Conservation (phyloP, 1,140 invertebrate species). For the Zaprionus ornatus region DNA sequence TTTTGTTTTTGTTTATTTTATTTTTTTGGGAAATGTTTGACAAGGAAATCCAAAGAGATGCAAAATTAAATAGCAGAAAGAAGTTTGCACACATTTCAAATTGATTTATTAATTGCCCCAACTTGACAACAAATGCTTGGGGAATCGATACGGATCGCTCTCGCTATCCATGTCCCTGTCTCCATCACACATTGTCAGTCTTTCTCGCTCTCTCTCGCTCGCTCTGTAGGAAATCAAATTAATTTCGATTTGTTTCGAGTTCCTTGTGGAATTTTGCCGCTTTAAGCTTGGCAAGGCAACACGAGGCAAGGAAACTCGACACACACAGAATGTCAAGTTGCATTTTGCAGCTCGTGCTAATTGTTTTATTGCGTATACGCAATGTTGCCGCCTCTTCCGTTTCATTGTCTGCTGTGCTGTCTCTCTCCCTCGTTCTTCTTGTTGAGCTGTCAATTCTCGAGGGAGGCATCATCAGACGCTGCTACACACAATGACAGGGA, state of each 20-base stretch:
- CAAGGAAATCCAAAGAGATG: slow-evolving; percentile 54
- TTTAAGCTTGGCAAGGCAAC: slow-evolving; percentile 29
- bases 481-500: neutral
- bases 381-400: slow-evolving; percentile 10
- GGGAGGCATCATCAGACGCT: slow-evolving; percentile 29
- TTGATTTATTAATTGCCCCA: slow-evolving; percentile 75
- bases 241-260: slow-evolving; percentile 67
- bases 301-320: neutral
- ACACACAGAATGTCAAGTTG: slow-evolving; percentile 37
- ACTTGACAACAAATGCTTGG: slow-evolving; percentile 55
- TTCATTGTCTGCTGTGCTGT: neutral
- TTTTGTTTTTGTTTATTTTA: neutral
- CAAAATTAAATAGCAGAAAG: slow-evolving; percentile 61
- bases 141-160: slow-evolving; percentile 17
- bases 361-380: slow-evolving; percentile 76
- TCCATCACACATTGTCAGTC: neutral
- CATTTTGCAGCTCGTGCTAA: slow-evolving; percentile 57
- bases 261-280: slow-evolving; percentile 64
- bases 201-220: neutral
- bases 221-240: slow-evolving; percentile 52
- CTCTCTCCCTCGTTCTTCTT: neutral
- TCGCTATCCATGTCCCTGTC: neutral
- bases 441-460: slow-evolving; percentile 63
- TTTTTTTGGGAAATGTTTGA: slow-evolving; percentile 37
- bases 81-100: slow-evolving; percentile 29